Conservation (phyloP, 2,888 invertebrate genomes). For the Sphaeridia pumilis region DNA sequence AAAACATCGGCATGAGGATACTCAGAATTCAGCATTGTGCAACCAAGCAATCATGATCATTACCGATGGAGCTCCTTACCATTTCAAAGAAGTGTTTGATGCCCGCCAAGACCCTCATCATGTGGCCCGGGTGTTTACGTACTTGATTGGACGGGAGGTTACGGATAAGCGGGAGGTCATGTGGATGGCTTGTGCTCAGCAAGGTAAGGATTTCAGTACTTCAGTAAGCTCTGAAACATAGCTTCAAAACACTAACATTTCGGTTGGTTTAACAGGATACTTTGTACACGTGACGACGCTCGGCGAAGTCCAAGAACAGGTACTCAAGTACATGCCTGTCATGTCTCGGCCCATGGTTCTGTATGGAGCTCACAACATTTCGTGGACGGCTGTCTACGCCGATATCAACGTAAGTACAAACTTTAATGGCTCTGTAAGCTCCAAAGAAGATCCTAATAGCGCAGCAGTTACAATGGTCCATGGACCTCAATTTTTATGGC, state of each 20-base stretch:
- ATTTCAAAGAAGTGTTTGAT: conserved; percentile 83
- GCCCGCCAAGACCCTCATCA: conserved; percentile 47
- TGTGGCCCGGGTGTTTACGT: conserved; percentile 89
- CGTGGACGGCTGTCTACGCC: conserved; percentile 95
- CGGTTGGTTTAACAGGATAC: conserved; percentile 52
- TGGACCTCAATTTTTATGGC: no score
- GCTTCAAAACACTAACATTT: background rate
- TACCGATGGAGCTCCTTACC: conserved; percentile 96
- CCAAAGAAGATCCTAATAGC: background rate
- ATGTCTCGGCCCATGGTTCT: conserved; percentile 86
- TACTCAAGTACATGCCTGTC: conserved; percentile 91
- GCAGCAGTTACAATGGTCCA: no score
- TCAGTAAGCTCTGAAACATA: no score
- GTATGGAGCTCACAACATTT: conserved; percentile 59
- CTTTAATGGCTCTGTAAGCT: background rate
- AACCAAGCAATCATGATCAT: conserved; percentile 98
- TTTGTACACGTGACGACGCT: conserved; percentile 92
- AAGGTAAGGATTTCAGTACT: conserved; percentile 51
- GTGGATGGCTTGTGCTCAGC: conserved; percentile 98
- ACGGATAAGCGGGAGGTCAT: conserved; percentile 85
- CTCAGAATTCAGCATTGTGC: conserved; percentile 56
- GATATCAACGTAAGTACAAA: conserved; percentile 63
- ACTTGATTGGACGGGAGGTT: conserved; percentile 91
- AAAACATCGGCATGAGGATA: conserved; percentile 36
- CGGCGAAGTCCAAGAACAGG: conserved; percentile 95